phyloP scores from a whole-genome alignment of 2,888 invertebrate genomes.

The Gymnocheta viridis region DNA sequence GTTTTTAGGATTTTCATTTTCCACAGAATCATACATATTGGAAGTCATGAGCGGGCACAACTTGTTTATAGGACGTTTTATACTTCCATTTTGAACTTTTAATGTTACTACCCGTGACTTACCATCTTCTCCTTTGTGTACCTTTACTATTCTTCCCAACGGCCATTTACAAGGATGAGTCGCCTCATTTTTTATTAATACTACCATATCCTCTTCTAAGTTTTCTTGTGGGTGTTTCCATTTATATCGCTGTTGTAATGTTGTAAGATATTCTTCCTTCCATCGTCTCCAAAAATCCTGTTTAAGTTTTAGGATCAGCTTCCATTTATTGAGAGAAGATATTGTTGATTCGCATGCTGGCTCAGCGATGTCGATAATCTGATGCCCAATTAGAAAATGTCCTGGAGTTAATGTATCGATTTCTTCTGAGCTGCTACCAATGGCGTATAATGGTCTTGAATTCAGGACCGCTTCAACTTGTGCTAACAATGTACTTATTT shows the following conservation, averaged over 20 bases:
- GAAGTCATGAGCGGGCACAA: neutral
- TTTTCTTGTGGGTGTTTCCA: no score
- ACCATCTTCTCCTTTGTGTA: neutral
- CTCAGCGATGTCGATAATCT: neutral
- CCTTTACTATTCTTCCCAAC: neutral
- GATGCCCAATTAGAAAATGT: no score
- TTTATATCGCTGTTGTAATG: no score
- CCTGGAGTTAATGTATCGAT: no score
- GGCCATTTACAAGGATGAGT: no score
- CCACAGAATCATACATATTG: neutral
- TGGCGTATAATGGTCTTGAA: neutral
- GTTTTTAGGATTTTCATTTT: neutral
- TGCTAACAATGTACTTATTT: neutral
- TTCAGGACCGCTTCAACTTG: constrained; percentile 5
- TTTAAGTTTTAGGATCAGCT: neutral
- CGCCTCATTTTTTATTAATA: no score
- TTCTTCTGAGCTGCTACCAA: no score
- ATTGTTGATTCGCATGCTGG: neutral
- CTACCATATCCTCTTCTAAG: no score
- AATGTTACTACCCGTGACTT: neutral
- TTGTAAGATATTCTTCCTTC: no score
- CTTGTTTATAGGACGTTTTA: no score
- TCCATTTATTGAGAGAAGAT: neutral
- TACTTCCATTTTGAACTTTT: no score
- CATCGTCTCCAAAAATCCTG: neutral